Evolutionary conservation across 2,888 invertebrate species (phyloP).

Genomic region (Mesorhabditis sp.): DNA sequence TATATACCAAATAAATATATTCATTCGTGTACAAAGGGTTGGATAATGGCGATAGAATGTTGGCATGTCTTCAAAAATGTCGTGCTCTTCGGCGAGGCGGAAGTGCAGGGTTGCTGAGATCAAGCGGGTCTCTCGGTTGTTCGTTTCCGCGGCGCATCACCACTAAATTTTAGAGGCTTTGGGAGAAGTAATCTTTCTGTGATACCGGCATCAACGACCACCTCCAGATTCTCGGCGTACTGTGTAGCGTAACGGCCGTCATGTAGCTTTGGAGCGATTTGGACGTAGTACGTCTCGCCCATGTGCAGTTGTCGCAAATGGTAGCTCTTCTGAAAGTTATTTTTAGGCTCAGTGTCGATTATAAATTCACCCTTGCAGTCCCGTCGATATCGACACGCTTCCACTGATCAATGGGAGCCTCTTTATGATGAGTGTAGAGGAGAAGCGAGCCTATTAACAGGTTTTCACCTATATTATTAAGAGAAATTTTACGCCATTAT

Average conservation of each 20-base stretch:
- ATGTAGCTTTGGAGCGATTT: constrained; percentile 41
- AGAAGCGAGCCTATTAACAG: constrained; percentile 34
- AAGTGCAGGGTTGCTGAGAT: not conserved
- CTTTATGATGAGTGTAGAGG: constrained; percentile 39
- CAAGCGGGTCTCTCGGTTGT: not conserved
- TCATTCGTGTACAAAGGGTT: not conserved
- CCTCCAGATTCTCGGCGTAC: not conserved
- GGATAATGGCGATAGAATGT: too few relatives aligned
- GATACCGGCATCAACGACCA: not conserved
- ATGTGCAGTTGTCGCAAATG: constrained; percentile 34
- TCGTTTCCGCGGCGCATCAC: not conserved
- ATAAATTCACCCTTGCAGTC: constrained; percentile 29
- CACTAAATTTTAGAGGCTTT: constrained; percentile 1
- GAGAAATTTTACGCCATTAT: not conserved
- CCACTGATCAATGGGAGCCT: constrained; percentile 40
- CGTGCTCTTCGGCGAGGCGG: constrained; percentile 3
- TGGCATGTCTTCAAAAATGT: not conserved
- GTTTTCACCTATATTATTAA: not conserved
- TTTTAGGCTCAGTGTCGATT: not conserved
- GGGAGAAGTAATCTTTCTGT: not conserved
- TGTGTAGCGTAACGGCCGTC: constrained; percentile 4
- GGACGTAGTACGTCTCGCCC: constrained; percentile 43
- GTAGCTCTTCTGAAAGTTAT: constrained; percentile 37
- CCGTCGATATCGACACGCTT: constrained; percentile 33
- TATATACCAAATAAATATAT: not conserved